Conservation (phyloP, 2,888 invertebrate species). For the Temnothorax unifasciatus region DNA sequence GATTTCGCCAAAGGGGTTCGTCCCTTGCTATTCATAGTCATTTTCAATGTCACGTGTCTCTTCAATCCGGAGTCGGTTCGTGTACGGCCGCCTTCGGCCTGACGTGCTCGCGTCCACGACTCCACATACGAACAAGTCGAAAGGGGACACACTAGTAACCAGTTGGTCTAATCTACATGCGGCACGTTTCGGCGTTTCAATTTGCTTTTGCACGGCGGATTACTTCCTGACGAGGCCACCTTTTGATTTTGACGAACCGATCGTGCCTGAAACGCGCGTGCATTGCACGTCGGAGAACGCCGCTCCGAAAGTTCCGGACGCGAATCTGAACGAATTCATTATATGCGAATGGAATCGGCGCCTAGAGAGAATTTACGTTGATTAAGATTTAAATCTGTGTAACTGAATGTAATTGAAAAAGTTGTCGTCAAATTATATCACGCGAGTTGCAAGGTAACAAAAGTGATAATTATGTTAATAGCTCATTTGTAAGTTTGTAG, state of each 20-base stretch:
- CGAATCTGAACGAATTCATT: slow-evolving; percentile 31
- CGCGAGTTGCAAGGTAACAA: neutral
- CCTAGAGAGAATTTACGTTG: slow-evolving; percentile 12
- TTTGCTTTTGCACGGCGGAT: slow-evolving; percentile 72
- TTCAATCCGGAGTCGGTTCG: slow-evolving; percentile 77
- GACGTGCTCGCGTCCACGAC: slow-evolving; percentile 25
- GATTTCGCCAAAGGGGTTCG: slow-evolving; percentile 80
- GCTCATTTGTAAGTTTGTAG: neutral
- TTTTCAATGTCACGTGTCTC: slow-evolving; percentile 82
- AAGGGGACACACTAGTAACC: slow-evolving; percentile 71
- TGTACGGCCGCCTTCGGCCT: slow-evolving; percentile 46
- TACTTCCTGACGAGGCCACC: slow-evolving; percentile 64
- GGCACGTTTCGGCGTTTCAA: slow-evolving; percentile 78
- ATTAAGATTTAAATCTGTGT: slow-evolving; percentile 45
- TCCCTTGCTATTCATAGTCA: slow-evolving; percentile 80
- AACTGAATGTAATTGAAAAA: slow-evolving; percentile 30
- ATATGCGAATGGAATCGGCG: slow-evolving; percentile 2
- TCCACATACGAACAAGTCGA: slow-evolving; percentile 28
- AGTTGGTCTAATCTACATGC: slow-evolving; percentile 77
- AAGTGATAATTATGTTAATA: slow-evolving; percentile 9
- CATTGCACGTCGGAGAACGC: neutral
- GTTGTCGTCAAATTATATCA: slow-evolving; percentile 4
- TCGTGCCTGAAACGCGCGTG: slow-evolving; percentile 28
- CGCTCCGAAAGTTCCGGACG: neutral
- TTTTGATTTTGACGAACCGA: slow-evolving; percentile 60